Evolutionary conservation across 2,797 vertebrate species (phyloP).

Genomic region (Anguilla obscura): DNA sequence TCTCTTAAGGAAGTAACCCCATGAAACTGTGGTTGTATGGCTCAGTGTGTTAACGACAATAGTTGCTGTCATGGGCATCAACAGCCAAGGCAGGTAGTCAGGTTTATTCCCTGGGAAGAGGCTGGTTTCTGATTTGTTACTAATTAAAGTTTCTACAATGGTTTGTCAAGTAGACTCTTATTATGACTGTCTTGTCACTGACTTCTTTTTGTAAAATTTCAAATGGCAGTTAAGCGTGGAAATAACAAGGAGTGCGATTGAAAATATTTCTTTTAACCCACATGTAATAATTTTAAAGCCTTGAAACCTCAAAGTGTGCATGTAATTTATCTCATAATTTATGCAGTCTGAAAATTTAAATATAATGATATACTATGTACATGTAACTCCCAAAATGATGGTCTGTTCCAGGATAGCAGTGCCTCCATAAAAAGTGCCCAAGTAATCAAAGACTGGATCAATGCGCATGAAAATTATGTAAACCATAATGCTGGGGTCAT

Average conservation of each 20-base stretch:
- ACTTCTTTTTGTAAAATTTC: constrained; percentile 15
- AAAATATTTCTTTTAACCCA: neutral
- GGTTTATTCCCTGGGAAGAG: neutral
- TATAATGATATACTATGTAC: too few species aligned
- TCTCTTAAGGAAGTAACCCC: too few species aligned
- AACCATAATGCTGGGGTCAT: too few species aligned
- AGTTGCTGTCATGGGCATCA: neutral
- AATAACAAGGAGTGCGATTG: neutral
- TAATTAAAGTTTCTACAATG: neutral
- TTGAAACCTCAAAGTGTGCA: neutral
- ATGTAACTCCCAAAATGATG: too few species aligned
- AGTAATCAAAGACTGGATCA: too few species aligned
- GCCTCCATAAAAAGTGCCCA: too few species aligned
- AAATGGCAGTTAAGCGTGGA: constrained; percentile 3
- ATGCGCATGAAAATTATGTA: too few species aligned
- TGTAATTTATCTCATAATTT: neutral
- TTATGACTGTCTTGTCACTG: constrained; percentile 4
- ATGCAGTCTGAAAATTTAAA: neutral
- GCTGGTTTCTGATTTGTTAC: neutral
- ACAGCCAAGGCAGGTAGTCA: neutral
- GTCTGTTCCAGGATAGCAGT: too few species aligned
- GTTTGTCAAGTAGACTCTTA: neutral
- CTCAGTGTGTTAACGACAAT: neutral
- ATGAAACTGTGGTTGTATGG: too few species aligned
- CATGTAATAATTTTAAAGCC: neutral